phyloP scores from a whole-genome alignment of 1,140 invertebrate genomes.

The Heliconius himera region DNA sequence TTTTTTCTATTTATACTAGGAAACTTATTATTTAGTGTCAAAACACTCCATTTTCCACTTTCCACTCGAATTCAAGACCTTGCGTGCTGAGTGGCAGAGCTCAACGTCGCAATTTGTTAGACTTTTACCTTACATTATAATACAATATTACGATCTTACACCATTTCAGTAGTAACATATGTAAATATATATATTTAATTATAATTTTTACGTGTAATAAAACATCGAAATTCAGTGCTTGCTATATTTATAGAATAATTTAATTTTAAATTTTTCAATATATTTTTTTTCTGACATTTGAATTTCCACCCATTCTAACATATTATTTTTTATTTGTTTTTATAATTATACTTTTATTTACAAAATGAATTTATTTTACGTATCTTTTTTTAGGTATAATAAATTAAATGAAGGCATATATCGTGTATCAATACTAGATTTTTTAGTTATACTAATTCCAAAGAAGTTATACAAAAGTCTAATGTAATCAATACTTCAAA shows the following conservation, averaged over 20 bases:
- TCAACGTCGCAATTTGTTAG: neutral
- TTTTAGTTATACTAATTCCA: no score
- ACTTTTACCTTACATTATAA: slow-evolving; percentile 35
- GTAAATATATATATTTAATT: slow-evolving; percentile 61
- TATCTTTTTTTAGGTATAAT: neutral
- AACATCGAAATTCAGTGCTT: slow-evolving; percentile 79
- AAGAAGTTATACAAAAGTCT: no score
- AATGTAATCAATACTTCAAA: no score
- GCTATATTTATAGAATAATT: slow-evolving; percentile 69
- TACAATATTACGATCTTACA: slow-evolving; percentile 46
- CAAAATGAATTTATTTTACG: neutral
- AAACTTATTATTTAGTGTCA: neutral
- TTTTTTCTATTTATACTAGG: slow-evolving; percentile 11
- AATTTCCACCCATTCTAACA: slow-evolving; percentile 32
- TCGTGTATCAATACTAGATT: no score
- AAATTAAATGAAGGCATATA: no score
- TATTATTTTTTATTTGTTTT: neutral
- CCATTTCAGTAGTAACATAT: slow-evolving; percentile 55
- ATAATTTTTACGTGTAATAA: slow-evolving; percentile 71
- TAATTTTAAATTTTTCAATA: slow-evolving; percentile 42
- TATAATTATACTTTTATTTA: neutral
- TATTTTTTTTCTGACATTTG: slow-evolving; percentile 42
- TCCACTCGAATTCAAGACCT: neutral
- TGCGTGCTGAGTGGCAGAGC: no score
- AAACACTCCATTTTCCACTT: no score